Evolutionary conservation across 2,888 invertebrate species (phyloP).

Genomic region (Cloeon dipterum): DNA sequence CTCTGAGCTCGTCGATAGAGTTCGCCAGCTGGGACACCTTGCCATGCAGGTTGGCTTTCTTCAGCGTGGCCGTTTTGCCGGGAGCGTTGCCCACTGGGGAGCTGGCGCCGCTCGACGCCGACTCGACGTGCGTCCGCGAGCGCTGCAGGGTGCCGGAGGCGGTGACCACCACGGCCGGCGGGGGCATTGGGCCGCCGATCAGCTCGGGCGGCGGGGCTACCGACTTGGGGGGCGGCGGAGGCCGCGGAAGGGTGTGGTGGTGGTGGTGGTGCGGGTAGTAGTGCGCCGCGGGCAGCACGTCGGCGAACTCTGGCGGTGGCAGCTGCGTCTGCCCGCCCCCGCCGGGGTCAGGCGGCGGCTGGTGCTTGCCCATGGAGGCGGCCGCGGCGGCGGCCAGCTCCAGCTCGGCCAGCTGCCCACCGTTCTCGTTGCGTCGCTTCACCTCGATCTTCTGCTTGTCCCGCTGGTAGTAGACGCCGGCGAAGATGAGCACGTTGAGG

Average conservation of each 20-base stretch:
- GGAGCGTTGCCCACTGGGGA: not conserved
- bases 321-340: slow-evolving; percentile 36
- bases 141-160: not conserved
- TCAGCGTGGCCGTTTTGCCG: not conserved
- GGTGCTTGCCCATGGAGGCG: slow-evolving; percentile 4
- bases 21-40: not conserved
- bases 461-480: slow-evolving; percentile 81
- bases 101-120: too few species aligned
- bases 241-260: not conserved
- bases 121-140: not conserved
- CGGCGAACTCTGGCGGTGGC: slow-evolving; percentile 66
- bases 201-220: not conserved
- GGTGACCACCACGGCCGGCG: not conserved
- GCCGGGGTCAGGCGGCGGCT: slow-evolving; percentile 6
- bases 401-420: slow-evolving; percentile 56
- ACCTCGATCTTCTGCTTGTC: slow-evolving; percentile 46
- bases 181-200: not conserved
- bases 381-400: slow-evolving; percentile 31
- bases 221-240: not conserved
- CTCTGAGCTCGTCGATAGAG: not conserved
- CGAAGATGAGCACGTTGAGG: slow-evolving; percentile 79
- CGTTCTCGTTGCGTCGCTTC: slow-evolving; percentile 59
- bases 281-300: slow-evolving; percentile 28
- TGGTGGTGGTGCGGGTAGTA: not conserved
- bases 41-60: not conserved